Evolutionary conservation across 1,140 invertebrate genomes (phyloP).

Genomic region (Venturia canescens): DNA sequence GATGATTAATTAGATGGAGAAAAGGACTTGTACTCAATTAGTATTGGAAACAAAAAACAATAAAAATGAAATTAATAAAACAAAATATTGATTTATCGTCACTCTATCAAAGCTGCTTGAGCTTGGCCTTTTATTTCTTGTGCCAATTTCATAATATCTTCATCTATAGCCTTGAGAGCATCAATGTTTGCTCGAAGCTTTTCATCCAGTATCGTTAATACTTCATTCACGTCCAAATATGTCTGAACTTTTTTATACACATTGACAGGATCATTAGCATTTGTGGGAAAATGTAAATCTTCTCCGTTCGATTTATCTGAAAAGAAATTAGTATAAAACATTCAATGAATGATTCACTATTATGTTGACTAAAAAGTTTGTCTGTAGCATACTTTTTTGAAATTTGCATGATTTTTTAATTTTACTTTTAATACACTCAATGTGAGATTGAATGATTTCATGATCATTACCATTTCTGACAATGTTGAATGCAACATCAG

Average conservation of each 20-base stretch:
- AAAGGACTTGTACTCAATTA: constrained; percentile 33
- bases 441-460: constrained; percentile 21
- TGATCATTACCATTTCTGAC: constrained; percentile 59
- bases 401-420: too few relatives aligned
- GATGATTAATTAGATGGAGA: background rate
- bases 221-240: constrained; percentile 65
- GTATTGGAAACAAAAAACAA: constrained; percentile 32
- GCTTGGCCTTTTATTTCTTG: constrained; percentile 71
- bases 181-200: constrained; percentile 57
- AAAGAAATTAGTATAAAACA: too few relatives aligned
- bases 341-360: too few relatives aligned
- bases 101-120: constrained; percentile 65
- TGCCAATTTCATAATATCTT: constrained; percentile 66
- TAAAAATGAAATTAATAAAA: constrained; percentile 15
- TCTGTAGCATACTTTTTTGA: too few relatives aligned
- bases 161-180: constrained; percentile 56
- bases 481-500: constrained; percentile 66
- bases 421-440: background rate
- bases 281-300: constrained; percentile 52
- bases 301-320: constrained; percentile 54
- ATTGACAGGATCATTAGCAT: constrained; percentile 58
- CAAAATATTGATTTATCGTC: constrained; percentile 36
- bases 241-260: constrained; percentile 65
- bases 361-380: too few relatives aligned
- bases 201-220: constrained; percentile 62